Evolutionary conservation across 2,888 invertebrate species (phyloP), one percentile per base, ranked within the genome.

Genomic region (Phymatocera aterrima): DNA sequence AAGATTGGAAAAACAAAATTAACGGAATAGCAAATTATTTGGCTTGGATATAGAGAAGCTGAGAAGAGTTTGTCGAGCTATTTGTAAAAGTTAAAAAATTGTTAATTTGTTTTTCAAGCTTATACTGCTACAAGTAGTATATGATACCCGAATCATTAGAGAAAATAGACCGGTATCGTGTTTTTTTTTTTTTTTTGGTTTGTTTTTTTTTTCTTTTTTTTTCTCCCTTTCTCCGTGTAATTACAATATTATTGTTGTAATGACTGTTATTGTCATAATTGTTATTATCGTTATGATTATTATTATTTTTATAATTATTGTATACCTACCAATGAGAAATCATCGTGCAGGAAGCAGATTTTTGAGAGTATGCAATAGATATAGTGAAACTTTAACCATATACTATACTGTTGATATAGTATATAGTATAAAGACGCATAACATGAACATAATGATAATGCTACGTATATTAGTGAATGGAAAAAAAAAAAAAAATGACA

Each of bases 291-390:
- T 57, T 24, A 57, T 37, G 21, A n/a, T 37, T n/a, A n/a, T n/a
- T n/a, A n/a, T n/a, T n/a, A n/a, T n/a, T n/a, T n/a, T n/a, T n/a
- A n/a, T n/a, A n/a, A n/a, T n/a, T n/a, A n/a, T n/a, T n/a, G n/a
- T n/a, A n/a, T n/a, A n/a, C n/a, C n/a, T n/a, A 43, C 43, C 21
- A 46, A 68, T 43, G 43, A 68, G n/a, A 28, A 24, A 10, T 68
- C 68, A 68, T 46, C 28, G 24, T 72, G 51, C n/a, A n/a, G n/a
- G 34, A 72, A 72, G 21, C 72, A 51, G 51, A 72, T 51, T 51
- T 48, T 21, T 34, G n/a, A 64, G 5, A n/a, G 28, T 61, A 31
- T 40, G 4, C 40, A 5, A 8, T 10, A 10, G 28, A 57, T 24
- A 12, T 57, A 28, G 28, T 1, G 37, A 28, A 24, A 24, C 64